A percentile compares a stretch with the other conserved stretches of the same genome.
These are phyloP conservation scores for Polymixis lichenea DNA, from an alignment of 2,888 invertebrate species.

Conservation along the genomic window DNA sequence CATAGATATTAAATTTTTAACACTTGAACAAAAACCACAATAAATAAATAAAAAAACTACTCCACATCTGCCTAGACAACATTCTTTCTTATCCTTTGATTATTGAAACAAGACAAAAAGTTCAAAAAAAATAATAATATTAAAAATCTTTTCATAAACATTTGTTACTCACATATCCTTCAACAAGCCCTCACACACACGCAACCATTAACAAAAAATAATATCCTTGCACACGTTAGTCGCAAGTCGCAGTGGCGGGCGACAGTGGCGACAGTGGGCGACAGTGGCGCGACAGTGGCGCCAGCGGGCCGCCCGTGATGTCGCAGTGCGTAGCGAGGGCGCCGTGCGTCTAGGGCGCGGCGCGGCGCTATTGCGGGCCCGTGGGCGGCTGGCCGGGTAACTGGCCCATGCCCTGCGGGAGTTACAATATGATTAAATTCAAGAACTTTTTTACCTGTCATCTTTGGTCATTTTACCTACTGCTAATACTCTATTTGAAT, in stretches of 20 bases:
- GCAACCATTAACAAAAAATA: slow-evolving; percentile 31
- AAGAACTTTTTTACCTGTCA: too few species aligned
- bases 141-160: background rate
- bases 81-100: background rate
- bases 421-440: too few species aligned
- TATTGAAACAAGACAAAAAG: background rate
- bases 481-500: too few species aligned
- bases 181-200: slow-evolving; percentile 6
- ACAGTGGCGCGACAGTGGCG: slow-evolving; percentile 2
- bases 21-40: slow-evolving; percentile 27
- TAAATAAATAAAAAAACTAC: slow-evolving; percentile 25
- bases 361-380: slow-evolving; percentile 86
- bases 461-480: too few species aligned
- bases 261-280: slow-evolving; percentile 33
- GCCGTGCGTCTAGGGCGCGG: slow-evolving; percentile 70
- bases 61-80: slow-evolving; percentile 10
- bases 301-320: slow-evolving; percentile 14
- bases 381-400: slow-evolving; percentile 86
- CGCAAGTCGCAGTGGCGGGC: slow-evolving; percentile 22
- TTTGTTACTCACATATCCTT: slow-evolving; percentile 1
- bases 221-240: slow-evolving; percentile 26
- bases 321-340: slow-evolving; percentile 60
- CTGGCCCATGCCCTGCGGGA: slow-evolving; percentile 84
- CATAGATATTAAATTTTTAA: slow-evolving; percentile 23
- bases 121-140: fast-evolving